Evolutionary conservation across 2,113 vertebrate genomes (phyloP).

Genomic region (Nymphicus hollandicus): DNA sequence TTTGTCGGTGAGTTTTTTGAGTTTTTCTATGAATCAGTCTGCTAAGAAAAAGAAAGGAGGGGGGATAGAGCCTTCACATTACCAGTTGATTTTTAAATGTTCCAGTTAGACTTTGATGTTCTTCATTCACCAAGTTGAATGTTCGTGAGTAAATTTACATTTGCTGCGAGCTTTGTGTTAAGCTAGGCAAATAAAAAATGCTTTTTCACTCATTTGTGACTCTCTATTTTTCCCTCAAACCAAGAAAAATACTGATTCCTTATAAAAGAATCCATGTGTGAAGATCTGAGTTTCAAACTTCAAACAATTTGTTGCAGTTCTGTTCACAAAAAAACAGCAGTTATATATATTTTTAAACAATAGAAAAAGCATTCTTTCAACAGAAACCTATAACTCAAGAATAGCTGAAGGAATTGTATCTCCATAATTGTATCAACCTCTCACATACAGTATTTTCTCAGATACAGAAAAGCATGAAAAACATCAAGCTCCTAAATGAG

Average conservation of each 20-base stretch:
- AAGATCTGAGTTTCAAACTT: slow-evolving; percentile 12
- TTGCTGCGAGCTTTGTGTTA: slow-evolving; percentile 11
- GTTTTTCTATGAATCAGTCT: neutral
- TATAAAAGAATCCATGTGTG: neutral
- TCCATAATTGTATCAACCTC: neutral
- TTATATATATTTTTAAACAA: neutral
- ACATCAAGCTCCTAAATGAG: neutral
- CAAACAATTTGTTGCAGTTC: neutral
- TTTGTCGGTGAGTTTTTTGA: neutral
- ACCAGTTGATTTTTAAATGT: slow-evolving; percentile 10
- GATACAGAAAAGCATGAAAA: neutral
- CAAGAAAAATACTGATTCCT: neutral
- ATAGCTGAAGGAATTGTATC: neutral
- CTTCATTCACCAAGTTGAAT: slow-evolving; percentile 7
- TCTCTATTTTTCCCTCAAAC: neutral
- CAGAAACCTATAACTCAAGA: neutral
- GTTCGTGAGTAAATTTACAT: slow-evolving; percentile 26
- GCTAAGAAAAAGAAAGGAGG: neutral
- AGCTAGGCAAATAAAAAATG: neutral
- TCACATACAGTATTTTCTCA: neutral
- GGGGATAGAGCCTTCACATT: neutral
- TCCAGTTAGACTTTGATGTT: slow-evolving; percentile 14
- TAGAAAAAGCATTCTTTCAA: neutral
- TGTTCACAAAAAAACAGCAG: neutral
- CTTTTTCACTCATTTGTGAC: slow-evolving; percentile 1